phyloP scores from a whole-genome alignment of 2,888 invertebrate genomes.

The Drosophila kambysellisi region DNA sequence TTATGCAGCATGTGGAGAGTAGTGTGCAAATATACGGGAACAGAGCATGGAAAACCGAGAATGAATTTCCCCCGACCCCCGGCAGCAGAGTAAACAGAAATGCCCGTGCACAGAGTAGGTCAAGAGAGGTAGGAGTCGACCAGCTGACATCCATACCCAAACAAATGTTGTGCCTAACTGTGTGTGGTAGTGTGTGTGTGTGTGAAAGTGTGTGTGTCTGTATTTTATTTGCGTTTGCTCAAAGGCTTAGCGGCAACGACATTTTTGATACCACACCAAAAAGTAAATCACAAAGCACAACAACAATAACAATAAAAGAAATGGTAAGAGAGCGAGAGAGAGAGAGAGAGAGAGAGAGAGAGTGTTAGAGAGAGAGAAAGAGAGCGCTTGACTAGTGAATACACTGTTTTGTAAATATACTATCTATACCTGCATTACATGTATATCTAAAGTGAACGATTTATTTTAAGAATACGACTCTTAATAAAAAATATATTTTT shows the following conservation, averaged over 20 bases:
- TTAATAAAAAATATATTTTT: background rate
- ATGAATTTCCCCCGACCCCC: conserved; percentile 6
- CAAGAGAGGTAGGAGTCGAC: conserved; percentile 1
- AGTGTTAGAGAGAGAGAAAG: background rate
- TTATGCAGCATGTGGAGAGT: conserved; percentile 34
- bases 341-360: background rate
- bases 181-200: conserved; percentile 8
- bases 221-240: conserved; percentile 67
- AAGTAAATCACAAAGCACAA: conserved; percentile 39
- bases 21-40: conserved; percentile 57
- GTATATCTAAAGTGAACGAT: background rate
- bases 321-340: background rate
- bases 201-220: conserved; percentile 7
- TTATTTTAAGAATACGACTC: background rate
- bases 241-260: conserved; percentile 65
- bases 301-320: conserved; percentile 9
- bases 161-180: conserved; percentile 24
- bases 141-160: conserved; percentile 51
- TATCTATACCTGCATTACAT: background rate
- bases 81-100: conserved; percentile 36
- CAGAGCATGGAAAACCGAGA: background rate
- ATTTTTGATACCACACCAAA: conserved; percentile 63
- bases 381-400: background rate
- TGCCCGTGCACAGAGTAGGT: background rate
- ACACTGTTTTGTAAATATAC: background rate